Conservation (phyloP, 2,888 invertebrate species). For the Lapara coniferarum region DNA sequence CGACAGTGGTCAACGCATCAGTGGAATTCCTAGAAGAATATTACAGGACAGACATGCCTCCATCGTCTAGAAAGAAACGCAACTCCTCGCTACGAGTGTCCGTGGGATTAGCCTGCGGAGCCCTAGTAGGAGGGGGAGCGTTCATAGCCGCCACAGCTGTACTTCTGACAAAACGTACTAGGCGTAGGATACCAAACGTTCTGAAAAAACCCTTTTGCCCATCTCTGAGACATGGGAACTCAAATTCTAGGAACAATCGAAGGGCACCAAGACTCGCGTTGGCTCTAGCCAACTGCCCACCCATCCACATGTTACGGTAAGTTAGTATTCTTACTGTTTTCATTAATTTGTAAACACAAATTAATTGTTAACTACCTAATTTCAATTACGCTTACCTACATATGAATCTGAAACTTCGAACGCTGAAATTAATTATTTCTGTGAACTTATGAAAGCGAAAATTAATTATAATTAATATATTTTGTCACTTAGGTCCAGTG, state of each 20-base stretch:
- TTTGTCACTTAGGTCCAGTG: too few species aligned
- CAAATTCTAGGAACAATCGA: conserved; percentile 70
- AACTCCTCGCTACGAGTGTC: conserved; percentile 80
- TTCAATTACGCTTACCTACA: too few species aligned
- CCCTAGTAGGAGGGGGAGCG: conserved; percentile 80
- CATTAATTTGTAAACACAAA: too few species aligned
- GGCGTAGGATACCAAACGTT: conserved; percentile 69
- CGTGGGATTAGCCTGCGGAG: conserved; percentile 73
- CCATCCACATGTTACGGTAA: conserved; percentile 77
- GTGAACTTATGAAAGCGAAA: too few species aligned
- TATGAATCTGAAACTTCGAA: too few species aligned
- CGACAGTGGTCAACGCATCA: conserved; percentile 84
- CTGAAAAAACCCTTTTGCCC: conserved; percentile 79
- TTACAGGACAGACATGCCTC: conserved; percentile 77
- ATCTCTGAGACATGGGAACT: conserved; percentile 62
- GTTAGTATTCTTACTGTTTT: conserved; percentile 1
- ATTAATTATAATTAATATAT: too few species aligned
- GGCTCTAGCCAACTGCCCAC: conserved; percentile 75
- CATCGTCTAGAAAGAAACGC: conserved; percentile 70
- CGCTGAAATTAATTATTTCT: too few species aligned
- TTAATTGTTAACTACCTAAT: too few species aligned
- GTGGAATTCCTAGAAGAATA: conserved; percentile 85
- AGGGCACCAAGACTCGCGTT: conserved; percentile 73
- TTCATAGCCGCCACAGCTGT: conserved; percentile 85
- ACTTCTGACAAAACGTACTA: conserved; percentile 82